These are phyloP conservation scores for Lepidotrigona ventralis DNA, from an alignment of 1,140 invertebrate genomes.

Conservation along the genomic window DNA sequence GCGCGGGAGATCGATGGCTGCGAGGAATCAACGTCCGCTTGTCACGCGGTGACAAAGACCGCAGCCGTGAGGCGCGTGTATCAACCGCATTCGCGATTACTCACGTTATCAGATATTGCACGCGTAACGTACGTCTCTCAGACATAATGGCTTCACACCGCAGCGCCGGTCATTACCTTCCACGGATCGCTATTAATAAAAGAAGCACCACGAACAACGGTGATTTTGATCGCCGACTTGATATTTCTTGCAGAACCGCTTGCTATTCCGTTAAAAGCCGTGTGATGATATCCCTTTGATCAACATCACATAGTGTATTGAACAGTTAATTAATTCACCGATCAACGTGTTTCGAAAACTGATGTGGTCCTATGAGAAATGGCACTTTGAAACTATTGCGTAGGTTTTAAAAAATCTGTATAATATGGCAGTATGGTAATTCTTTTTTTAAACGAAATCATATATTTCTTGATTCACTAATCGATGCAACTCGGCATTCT, in stretches of 20 bases:
- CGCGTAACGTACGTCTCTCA: not conserved
- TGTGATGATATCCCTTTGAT: not conserved
- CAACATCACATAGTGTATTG: not conserved
- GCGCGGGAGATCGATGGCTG: no score
- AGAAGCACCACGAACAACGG: not conserved
- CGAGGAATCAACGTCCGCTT: no score
- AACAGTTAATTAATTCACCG: not conserved
- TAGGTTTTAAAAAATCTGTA: no score
- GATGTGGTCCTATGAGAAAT: no score
- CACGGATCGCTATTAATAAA: slow-evolving; percentile 34
- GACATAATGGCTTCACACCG: slow-evolving; percentile 7
- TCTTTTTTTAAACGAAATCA: no score
- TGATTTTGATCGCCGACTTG: not conserved
- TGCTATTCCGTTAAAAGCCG: not conserved
- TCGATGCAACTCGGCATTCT: no score
- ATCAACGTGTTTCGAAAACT: not conserved
- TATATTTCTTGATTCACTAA: no score
- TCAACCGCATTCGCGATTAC: slow-evolving; percentile 3
- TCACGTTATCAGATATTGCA: slow-evolving; percentile 32
- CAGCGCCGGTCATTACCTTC: slow-evolving; percentile 31
- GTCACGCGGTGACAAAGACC: not conserved
- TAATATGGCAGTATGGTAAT: no score
- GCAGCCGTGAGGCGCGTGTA: slow-evolving; percentile 16
- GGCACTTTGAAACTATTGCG: no score
- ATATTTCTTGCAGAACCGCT: slow-evolving; percentile 1